Conservation (phyloP, 2,888 invertebrate genomes). For the Suillia variegata region DNA sequence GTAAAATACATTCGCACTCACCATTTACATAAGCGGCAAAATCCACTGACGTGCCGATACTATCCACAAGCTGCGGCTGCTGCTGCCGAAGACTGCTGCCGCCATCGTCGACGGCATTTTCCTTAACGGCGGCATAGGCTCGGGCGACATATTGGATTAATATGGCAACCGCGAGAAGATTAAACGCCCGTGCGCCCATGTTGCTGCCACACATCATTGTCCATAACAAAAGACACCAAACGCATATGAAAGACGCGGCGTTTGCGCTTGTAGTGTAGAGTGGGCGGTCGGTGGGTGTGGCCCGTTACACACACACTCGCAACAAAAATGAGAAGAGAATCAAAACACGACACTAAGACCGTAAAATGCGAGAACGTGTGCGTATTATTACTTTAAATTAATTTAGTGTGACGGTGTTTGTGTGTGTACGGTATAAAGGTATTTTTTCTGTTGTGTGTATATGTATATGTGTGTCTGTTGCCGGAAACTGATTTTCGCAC, state of each 20-base stretch:
- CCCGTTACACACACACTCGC: neutral
- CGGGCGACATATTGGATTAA: conserved; percentile 8
- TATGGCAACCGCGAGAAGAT: conserved; percentile 5
- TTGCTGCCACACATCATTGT: conserved; percentile 25
- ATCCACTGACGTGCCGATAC: conserved; percentile 27
- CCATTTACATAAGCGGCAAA: conserved; percentile 42
- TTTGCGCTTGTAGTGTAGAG: too few relatives aligned
- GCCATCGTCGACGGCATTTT: conserved; percentile 17
- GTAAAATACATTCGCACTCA: too few relatives aligned
- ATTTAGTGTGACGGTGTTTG: too few relatives aligned
- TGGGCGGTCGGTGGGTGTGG: neutral
- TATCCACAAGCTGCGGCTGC: conserved; percentile 2
- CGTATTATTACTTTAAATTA: conserved; percentile 16
- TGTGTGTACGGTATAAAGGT: too few relatives aligned
- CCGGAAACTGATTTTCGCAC: neutral
- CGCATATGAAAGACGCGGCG: neutral
- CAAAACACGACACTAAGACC: neutral
- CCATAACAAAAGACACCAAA: conserved; percentile 18
- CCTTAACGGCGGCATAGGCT: conserved; percentile 10
- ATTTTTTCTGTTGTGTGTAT: neutral
- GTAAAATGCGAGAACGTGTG: neutral
- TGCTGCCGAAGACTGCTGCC: neutral
- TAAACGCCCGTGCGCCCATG: conserved; percentile 16
- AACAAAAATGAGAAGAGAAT: neutral
- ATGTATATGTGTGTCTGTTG: neutral